Percentiles rank a stretch among this genome's conserved stretches.
Conservation (phyloP, 2,888 invertebrate species). For the Acanthosepion pharaonis region DNA sequence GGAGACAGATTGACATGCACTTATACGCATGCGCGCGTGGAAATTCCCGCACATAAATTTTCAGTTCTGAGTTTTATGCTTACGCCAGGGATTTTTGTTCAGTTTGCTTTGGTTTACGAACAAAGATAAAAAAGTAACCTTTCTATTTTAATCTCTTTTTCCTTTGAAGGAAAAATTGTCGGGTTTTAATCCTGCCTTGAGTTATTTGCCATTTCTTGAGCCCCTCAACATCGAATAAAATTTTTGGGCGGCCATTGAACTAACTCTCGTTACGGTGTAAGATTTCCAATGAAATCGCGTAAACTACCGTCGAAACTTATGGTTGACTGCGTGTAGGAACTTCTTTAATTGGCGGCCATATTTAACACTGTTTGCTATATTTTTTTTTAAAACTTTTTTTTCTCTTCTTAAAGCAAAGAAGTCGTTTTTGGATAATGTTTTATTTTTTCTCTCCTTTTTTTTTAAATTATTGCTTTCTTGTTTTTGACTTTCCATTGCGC, state of each 20-base stretch:
- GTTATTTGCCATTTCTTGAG: background rate
- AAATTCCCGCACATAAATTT: background rate
- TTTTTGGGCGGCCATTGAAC: background rate
- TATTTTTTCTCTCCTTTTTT: too few species aligned
- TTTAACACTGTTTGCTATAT: too few species aligned
- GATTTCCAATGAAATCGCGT: background rate
- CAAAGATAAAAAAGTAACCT: background rate
- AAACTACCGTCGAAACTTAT: background rate
- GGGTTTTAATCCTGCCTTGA: too few species aligned
- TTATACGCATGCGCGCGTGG: background rate
- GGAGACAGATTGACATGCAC: background rate
- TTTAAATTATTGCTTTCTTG: background rate
- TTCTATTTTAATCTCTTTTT: background rate
- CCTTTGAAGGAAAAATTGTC: background rate
- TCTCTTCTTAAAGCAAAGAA: background rate
- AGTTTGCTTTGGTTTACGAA: too few species aligned
- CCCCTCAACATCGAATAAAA: background rate
- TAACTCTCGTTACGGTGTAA: background rate
- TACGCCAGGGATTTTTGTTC: too few species aligned
- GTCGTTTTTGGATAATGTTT: too few species aligned
- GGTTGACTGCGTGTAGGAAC: background rate
- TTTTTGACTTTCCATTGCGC: background rate
- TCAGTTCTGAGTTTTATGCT: background rate
- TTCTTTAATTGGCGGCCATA: background rate
- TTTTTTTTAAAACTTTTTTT: background rate